Percentiles rank a stretch among this genome's conserved stretches.
These are phyloP conservation scores for Alosa sapidissima DNA, from an alignment of 2,797 vertebrate species.

Conservation along the genomic window DNA sequence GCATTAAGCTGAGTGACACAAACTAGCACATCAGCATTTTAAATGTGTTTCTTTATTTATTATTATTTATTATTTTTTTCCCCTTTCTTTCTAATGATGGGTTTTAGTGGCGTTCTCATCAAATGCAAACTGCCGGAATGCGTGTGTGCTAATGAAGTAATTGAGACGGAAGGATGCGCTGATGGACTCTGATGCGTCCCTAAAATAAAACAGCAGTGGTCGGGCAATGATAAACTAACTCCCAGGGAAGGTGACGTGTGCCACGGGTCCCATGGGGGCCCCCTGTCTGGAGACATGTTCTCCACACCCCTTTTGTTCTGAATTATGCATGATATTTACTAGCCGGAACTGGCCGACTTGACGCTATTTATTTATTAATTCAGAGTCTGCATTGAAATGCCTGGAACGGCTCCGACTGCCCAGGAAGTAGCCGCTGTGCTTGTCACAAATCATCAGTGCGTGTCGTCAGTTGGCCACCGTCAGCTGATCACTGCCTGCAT, in stretches of 20 bases:
- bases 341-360: background rate
- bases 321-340: conserved; percentile 33
- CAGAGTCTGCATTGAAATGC: conserved; percentile 6
- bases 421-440: conserved; percentile 3
- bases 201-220: background rate
- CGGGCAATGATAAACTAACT: conserved; percentile 4
- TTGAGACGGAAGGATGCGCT: conserved; percentile 41
- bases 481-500: background rate
- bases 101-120: conserved; percentile 40
- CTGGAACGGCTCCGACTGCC: background rate
- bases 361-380: conserved; percentile 22
- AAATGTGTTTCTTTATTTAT: conserved; percentile 16
- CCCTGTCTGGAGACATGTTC: background rate
- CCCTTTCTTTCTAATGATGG: conserved; percentile 2
- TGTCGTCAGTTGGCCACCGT: background rate
- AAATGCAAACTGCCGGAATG: conserved; percentile 43
- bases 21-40: conserved; percentile 38
- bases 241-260: background rate
- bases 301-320: conserved; percentile 28
- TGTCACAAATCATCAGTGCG: conserved; percentile 14
- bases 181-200: conserved; percentile 27
- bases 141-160: conserved; percentile 46
- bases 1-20: conserved; percentile 45
- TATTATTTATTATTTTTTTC: background rate
- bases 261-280: background rate